Evolutionary conservation across 2,888 invertebrate genomes (phyloP).

Genomic region (Latrodectus hesperus): DNA sequence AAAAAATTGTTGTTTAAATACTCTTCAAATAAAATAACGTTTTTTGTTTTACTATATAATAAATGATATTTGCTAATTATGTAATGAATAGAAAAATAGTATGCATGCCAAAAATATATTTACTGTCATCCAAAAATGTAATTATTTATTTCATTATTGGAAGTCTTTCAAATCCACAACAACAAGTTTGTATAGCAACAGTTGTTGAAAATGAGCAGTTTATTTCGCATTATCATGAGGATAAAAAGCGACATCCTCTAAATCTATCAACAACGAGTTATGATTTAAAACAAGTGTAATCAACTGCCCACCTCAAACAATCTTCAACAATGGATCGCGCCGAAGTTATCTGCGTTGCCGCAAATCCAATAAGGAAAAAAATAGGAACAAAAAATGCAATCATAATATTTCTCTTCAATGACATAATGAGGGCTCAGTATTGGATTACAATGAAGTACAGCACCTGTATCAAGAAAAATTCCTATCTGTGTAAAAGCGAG

Average conservation of each 20-base stretch:
- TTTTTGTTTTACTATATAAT: too few species aligned
- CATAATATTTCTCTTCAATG: slow-evolving; percentile 22
- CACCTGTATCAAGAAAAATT: slow-evolving; percentile 58
- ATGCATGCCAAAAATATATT: too few species aligned
- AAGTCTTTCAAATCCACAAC: too few species aligned
- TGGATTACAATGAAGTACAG: slow-evolving; percentile 29
- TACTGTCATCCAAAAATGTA: too few species aligned
- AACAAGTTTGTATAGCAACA: too few species aligned
- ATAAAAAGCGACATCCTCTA: background rate
- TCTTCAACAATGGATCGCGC: slow-evolving; percentile 8
- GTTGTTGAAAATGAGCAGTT: too few species aligned
- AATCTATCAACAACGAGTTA: background rate
- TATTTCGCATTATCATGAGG: too few species aligned
- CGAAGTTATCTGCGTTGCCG: background rate
- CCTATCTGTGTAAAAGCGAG: slow-evolving; percentile 5
- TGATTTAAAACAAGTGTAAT: background rate
- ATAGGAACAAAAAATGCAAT: background rate
- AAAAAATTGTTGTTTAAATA: too few species aligned
- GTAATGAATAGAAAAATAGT: too few species aligned
- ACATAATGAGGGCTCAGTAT: slow-evolving; percentile 31
- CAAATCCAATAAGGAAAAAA: slow-evolving; percentile 30
- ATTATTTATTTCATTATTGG: too few species aligned
- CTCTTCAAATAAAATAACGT: too few species aligned
- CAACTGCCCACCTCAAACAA: slow-evolving; percentile 34
- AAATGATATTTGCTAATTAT: too few species aligned